Conservation (phyloP, 23 tunicate genomes). For the Halocynthia aurantium region DNA sequence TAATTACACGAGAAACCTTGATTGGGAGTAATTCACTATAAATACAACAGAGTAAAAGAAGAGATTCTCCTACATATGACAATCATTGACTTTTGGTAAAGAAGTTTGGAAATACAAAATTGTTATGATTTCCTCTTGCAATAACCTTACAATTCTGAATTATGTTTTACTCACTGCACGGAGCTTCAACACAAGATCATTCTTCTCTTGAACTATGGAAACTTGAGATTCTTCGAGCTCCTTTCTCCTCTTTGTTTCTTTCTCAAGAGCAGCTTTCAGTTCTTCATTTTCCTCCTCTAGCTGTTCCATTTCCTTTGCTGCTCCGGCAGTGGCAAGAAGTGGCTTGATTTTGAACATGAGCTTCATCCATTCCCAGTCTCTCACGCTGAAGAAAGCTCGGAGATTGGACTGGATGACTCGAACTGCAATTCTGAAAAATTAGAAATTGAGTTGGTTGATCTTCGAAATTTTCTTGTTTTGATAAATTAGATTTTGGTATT, state of each 20-base stretch:
- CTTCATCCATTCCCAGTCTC: constrained; percentile 96
- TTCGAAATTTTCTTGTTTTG: neutral
- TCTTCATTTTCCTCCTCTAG: constrained; percentile 72
- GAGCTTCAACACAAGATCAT: constrained; percentile 11
- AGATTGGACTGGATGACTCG: constrained; percentile 84
- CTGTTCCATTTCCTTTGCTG: constrained; percentile 85
- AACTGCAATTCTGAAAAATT: constrained; percentile 58
- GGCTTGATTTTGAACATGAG: constrained; percentile 95
- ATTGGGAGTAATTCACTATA: too few relatives aligned
- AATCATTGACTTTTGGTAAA: too few relatives aligned
- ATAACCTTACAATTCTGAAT: neutral
- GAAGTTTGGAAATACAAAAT: neutral
- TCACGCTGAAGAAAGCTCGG: constrained; percentile 80
- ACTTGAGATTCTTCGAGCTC: constrained; percentile 29
- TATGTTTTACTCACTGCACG: constrained; percentile 20
- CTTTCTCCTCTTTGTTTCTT: constrained; percentile 73
- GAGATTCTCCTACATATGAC: too few relatives aligned
- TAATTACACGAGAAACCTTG: too few relatives aligned
- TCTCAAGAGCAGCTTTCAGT: constrained; percentile 76
- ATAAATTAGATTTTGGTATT: neutral
- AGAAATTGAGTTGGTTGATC: constrained; percentile 1
- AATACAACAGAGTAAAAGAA: too few relatives aligned
- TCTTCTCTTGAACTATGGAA: constrained; percentile 20
- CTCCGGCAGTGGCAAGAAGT: constrained; percentile 88
- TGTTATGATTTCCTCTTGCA: neutral